Base-by-base conservation (phyloP, 2,888 invertebrate species). In the Acronicta leporina region DNA sequence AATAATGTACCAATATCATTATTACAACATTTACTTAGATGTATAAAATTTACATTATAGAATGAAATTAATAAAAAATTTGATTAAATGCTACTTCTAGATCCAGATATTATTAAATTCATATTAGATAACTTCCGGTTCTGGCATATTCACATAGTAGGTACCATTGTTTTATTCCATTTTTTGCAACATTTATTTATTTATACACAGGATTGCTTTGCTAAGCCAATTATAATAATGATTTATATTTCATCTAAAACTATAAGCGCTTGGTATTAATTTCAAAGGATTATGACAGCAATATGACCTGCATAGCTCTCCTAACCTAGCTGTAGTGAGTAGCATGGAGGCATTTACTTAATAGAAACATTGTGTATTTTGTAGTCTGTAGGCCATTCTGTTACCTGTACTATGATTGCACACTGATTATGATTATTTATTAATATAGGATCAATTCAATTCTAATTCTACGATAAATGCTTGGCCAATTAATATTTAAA, bases 241-340 rank as follows among this genome's bases (percentile, higher is more conserved):
- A 66, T 76, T 73, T 63, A 66, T 47, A 66, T 54, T 61, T 30
- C 11, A 59, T 65, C 47, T 68, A 68, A 73, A 68, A 56, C 45
- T 67, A 66, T 61, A 75, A 73, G 67, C 66, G 70, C 63, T 68
- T 65, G 69, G 53, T 65, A 68, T 58, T 61, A 63, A 78, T 76
- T 75, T 71, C 58, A 77, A 68, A 59, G 14, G 30, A 75, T 75
- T 67, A 67, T 67, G 68, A 72, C 2, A 74, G 58, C 58, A 66
- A 63, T 71, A 78, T 62, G 62, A 65, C 68, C 68, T 58, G 71
- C 75, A 64, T 75, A 62, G 55, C 38, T 59, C 42, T 57, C 33
- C 33, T 38, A 58, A 57, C 33, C 25, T 49, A 47, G 56, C 52
- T 56, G 57, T 49, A 46, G 42, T 54, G 46, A 66, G 77, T 77